Evolutionary conservation across 1,140 invertebrate genomes (phyloP).

Genomic region (Aplysia californica): DNA sequence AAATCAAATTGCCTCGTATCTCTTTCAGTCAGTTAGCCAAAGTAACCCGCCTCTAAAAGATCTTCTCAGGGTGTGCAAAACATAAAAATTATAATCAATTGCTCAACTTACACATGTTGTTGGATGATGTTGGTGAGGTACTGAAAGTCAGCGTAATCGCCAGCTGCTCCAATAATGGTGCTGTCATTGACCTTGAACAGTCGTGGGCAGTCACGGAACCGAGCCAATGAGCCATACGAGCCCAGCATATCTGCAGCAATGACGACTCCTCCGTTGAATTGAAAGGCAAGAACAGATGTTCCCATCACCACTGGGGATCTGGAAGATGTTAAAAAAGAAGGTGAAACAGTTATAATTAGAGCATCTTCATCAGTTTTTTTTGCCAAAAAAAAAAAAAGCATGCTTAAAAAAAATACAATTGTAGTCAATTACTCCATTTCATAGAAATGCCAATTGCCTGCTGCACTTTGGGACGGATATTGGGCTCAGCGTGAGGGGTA

Average conservation of each 20-base stretch:
- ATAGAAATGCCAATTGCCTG: too few species aligned
- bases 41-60: too few species aligned
- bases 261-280: slow-evolving; percentile 89
- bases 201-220: slow-evolving; percentile 85
- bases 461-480: too few species aligned
- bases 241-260: slow-evolving; percentile 92
- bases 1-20: too few species aligned
- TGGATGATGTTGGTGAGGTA: slow-evolving; percentile 88
- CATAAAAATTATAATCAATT: too few species aligned
- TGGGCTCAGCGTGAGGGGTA: too few species aligned
- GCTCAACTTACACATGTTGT: slow-evolving; percentile 93
- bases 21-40: too few species aligned
- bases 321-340: slow-evolving; percentile 51
- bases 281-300: slow-evolving; percentile 88
- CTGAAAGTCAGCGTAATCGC: slow-evolving; percentile 97
- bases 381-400: too few species aligned
- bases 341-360: too few species aligned
- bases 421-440: too few species aligned
- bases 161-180: slow-evolving; percentile 88
- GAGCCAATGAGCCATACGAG: slow-evolving; percentile 91
- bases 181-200: slow-evolving; percentile 90
- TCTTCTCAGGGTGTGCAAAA: too few species aligned
- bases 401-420: too few species aligned
- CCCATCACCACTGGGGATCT: slow-evolving; percentile 89
- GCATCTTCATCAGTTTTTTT: background rate